Evolutionary conservation across 2,113 vertebrate genomes (phyloP).

Genomic region (Rhinogobius similis): DNA sequence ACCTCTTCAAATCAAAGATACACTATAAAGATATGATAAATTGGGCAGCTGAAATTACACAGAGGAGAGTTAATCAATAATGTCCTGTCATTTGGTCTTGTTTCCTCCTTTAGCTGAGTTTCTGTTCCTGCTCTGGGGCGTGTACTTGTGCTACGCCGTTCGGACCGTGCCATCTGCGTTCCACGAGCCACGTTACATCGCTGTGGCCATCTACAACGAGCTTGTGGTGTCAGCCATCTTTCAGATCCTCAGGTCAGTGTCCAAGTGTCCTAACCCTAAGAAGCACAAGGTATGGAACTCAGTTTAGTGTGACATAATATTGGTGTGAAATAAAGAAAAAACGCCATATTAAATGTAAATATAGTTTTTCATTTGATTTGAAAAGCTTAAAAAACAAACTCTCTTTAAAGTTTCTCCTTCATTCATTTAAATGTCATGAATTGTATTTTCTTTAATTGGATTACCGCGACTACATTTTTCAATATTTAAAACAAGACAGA

Average conservation of each 20-base stretch:
- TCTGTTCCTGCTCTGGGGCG: conserved; percentile 96
- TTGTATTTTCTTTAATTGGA: neutral
- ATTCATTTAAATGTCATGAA: neutral
- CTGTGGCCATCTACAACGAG: conserved; percentile 96
- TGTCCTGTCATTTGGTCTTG: conserved; percentile 15
- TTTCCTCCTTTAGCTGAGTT: conserved; percentile 88
- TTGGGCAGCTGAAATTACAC: neutral
- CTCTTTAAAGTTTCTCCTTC: too few relatives aligned
- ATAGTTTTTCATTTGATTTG: too few relatives aligned
- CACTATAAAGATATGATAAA: neutral
- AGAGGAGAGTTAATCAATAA: neutral
- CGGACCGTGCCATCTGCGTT: conserved; percentile 94
- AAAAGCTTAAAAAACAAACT: too few relatives aligned
- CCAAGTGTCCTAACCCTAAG: too few relatives aligned
- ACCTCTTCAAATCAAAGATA: conserved; percentile 7
- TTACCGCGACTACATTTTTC: too few relatives aligned
- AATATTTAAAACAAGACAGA: too few relatives aligned
- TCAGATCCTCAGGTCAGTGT: conserved; percentile 93
- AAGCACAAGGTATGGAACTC: too few relatives aligned
- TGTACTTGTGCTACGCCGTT: conserved; percentile 96
- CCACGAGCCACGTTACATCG: conserved; percentile 97
- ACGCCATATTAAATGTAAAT: too few relatives aligned
- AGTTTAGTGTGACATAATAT: too few relatives aligned
- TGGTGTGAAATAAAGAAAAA: too few relatives aligned
- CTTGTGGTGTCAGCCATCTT: conserved; percentile 96